Base-by-base conservation (phyloP, 2,888 invertebrate species). In the Nomada goodeniana region DNA sequence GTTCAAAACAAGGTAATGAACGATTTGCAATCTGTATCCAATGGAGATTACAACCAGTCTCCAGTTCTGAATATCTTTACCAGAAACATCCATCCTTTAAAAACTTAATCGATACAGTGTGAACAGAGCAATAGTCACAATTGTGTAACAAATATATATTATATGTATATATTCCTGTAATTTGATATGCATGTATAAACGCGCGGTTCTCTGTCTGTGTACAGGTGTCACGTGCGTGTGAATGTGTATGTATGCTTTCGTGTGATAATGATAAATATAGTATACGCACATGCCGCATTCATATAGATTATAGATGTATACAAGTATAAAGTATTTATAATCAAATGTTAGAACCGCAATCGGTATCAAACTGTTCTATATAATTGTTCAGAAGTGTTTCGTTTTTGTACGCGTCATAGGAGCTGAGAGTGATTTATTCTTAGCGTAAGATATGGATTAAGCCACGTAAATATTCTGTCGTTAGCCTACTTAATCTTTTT, bases 371-470 rank as follows among this genome's bases (percentile, higher is more conserved):
- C 71, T 50, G 61, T 69, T 69, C 52, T 29, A 55, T 72, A 70
- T 73, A 73, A 81, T 80, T 75, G 70, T 78, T 75, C 67, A 44
- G 65, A 84, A 79, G 63, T 73, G 44, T 50, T 44, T 70, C 59
- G 59, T 60, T 47, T 20, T 53, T 74, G 67, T 80, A 81, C 69
- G 78, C 80, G 59, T 72, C 64, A 67, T 67, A 80, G 69, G 77
- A 82, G 79, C 81, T 80, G 76, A 75, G 77, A 80, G 73, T 84
- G 64, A 61, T 80, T 75, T 76, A 69, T 80, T 75, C 70, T 67
- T 78, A 81, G 83, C 77, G 44, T 15, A 50, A 83, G 72, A 78
- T 67, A 86, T 68, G 67, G 26, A 76, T 65, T 73, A 86, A 83
- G 83, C 78, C 80, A 79, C 79, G 65, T 59, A 73, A 78, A 83